Conservation (phyloP, 1,140 invertebrate species). For the Tigriopus japonicus region DNA sequence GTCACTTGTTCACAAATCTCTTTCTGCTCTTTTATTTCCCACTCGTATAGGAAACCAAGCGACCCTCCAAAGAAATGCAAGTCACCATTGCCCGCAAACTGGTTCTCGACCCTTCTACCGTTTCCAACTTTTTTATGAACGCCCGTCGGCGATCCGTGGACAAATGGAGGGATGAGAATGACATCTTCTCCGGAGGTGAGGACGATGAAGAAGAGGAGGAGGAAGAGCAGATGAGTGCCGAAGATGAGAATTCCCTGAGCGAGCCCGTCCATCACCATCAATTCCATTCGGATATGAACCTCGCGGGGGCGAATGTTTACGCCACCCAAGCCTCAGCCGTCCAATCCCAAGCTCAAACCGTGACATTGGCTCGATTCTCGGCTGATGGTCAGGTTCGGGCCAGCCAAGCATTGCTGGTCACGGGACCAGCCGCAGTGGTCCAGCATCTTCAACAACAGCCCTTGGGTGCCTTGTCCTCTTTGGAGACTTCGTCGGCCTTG, state of each 20-base stretch:
- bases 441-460: background rate
- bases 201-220: background rate
- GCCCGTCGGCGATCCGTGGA: conserved; percentile 90
- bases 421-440: conserved; percentile 15
- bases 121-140: conserved; percentile 99
- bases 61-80: conserved; percentile 99
- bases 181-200: background rate
- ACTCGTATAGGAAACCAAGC: conserved; percentile 80
- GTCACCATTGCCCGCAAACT: conserved; percentile 94
- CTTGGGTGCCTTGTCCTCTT: too few relatives aligned
- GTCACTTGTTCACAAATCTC: background rate
- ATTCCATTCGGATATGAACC: background rate
- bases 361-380: conserved; percentile 7
- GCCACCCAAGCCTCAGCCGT: conserved; percentile 13
- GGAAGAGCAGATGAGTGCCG: too few relatives aligned
- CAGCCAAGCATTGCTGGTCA: conserved; percentile 12
- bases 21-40: background rate
- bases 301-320: background rate
- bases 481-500: too few relatives aligned
- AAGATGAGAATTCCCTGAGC: too few relatives aligned
- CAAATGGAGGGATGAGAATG: conserved; percentile 77
- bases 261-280: too few relatives aligned
- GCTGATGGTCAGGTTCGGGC: conserved; percentile 7
- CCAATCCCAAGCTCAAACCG: conserved; percentile 17
- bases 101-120: conserved; percentile 91